phyloP scores from a whole-genome alignment of 2,888 invertebrate species.

The Protophormia terraenovae region DNA sequence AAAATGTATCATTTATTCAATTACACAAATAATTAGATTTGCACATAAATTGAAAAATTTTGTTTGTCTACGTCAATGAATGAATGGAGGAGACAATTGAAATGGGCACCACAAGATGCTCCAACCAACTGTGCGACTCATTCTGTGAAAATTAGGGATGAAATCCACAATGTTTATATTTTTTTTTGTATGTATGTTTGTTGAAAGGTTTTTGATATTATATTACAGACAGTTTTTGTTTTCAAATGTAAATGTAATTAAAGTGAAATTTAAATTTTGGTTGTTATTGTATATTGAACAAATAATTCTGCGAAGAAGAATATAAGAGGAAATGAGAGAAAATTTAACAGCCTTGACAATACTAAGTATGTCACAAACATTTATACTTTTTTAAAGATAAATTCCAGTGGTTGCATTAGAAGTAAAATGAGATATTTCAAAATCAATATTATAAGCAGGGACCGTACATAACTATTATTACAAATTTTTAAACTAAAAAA shows the following conservation, averaged over 20 bases:
- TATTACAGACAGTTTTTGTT: background rate
- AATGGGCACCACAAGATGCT: background rate
- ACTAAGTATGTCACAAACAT: too few species aligned
- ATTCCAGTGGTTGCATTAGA: too few species aligned
- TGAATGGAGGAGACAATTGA: background rate
- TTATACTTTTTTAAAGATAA: too few species aligned
- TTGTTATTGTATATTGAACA: background rate
- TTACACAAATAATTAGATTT: slow-evolving; percentile 37
- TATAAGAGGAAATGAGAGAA: background rate
- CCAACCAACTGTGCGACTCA: background rate
- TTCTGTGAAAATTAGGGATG: background rate
- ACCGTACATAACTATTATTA: too few species aligned
- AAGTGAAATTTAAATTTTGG: background rate
- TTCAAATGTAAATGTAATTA: background rate
- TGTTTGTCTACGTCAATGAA: background rate
- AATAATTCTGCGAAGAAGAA: background rate
- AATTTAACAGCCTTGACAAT: background rate
- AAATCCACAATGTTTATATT: background rate
- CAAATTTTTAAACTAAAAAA: too few species aligned
- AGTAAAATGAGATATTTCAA: too few species aligned
- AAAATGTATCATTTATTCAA: slow-evolving; percentile 26
- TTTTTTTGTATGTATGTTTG: background rate
- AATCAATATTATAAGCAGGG: too few species aligned
- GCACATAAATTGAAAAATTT: slow-evolving; percentile 43
- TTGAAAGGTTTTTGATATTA: too few species aligned